Evolutionary conservation across 2,888 invertebrate genomes (phyloP).

Genomic region (Drosophila peninsularis): DNA sequence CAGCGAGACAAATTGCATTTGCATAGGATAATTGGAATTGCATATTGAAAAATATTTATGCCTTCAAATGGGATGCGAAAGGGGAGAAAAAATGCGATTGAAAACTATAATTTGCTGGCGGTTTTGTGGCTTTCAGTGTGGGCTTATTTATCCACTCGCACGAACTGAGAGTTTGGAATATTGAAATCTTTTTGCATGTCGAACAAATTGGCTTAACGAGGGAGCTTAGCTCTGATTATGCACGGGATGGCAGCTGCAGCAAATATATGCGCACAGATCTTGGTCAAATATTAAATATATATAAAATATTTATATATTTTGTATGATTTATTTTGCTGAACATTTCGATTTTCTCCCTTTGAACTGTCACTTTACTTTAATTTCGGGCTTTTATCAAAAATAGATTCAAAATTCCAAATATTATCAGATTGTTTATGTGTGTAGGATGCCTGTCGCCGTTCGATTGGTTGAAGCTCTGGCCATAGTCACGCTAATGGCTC

Average conservation of each 20-base stretch:
- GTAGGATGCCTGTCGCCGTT: conserved; percentile 61
- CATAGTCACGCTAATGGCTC: conserved; percentile 56
- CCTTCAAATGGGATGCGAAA: conserved; percentile 28
- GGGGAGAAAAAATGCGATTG: conserved; percentile 35
- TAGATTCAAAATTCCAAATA: background rate
- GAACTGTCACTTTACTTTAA: conserved; percentile 16
- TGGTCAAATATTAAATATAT: background rate
- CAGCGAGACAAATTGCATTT: conserved; percentile 76
- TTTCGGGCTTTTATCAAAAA: conserved; percentile 10
- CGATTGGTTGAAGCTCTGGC: conserved; percentile 60
- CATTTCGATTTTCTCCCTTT: background rate
- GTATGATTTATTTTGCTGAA: background rate
- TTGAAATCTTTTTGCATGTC: conserved; percentile 12
- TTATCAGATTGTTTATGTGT: conserved; percentile 1
- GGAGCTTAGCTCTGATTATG: conserved; percentile 9
- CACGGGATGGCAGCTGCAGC: background rate
- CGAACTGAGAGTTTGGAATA: conserved; percentile 26
- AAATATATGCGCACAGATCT: background rate
- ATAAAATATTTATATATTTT: background rate
- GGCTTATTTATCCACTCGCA: conserved; percentile 40
- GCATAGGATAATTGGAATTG: conserved; percentile 77
- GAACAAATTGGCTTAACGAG: conserved; percentile 9
- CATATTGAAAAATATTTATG: conserved; percentile 70
- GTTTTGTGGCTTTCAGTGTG: conserved; percentile 48
- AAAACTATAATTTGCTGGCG: conserved; percentile 71